Base-by-base conservation (phyloP, 2,888 invertebrate genomes). In the Escarpia spicata region DNA sequence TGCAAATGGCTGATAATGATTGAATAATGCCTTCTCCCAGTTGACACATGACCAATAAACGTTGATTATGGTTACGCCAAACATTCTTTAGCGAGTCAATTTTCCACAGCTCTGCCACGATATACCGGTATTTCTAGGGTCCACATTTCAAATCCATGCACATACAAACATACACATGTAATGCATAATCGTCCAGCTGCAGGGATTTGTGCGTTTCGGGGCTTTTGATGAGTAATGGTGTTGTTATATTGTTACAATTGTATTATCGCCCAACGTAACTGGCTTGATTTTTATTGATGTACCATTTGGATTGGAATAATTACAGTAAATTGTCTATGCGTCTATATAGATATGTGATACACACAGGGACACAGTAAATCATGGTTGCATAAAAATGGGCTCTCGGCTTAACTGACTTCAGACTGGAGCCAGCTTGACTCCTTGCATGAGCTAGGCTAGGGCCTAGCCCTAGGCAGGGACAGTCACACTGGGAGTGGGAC, bases 1-100 rank as follows among this genome's bases (percentile, higher is more conserved):
- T 75, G 19, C n/a, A 75, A 75, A 75, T 75, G 2, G 75, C 75
- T 75, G 26, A 75, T 75, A 75, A 26, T 75, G 19, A 75, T 75
- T 75, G 75, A 75, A 75, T 75, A 75, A 75, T 75, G 75, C 75
- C 75, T 75, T 75, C 26, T 75, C 75, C 75, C 75, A 75, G 6
- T n/a, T 26, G 75, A 75, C 75, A 75, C 75, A 75, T 75, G 75
- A 75, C 75, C 75, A 75, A 75, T 75, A 26, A 75, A 75, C 75
- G 75, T 75, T 75, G 75, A 75, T 75, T 75, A 75, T 75, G 75
- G 75, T 75, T 75, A 75, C 75, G 75, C 75, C 75, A 75, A 75
- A 75, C 75, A 75, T 75, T 75, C 75, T 75, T 75, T 75, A 37
- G 37, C 75, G 6, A 2, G 19, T 75, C 0, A 75, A 75, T 26